These are phyloP conservation scores for Leucoma salicis DNA, from an alignment of 2,888 invertebrate species.

Conservation along the genomic window DNA sequence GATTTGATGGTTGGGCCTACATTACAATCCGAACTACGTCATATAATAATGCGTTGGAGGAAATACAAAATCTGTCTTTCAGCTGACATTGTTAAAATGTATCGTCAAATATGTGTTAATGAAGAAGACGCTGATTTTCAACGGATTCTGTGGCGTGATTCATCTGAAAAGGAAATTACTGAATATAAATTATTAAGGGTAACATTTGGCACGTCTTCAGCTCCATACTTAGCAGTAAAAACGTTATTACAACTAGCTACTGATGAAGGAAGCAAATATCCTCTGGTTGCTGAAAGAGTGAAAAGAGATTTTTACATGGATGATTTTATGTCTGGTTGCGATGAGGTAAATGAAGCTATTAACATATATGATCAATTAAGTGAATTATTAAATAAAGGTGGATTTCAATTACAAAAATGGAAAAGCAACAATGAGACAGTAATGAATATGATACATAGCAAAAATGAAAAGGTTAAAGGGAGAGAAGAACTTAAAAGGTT, in stretches of 20 bases:
- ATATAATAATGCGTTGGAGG: background rate
- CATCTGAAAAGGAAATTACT: background rate
- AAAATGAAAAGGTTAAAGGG: too few relatives aligned
- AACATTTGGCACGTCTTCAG: constrained; percentile 12
- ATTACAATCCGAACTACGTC: constrained; percentile 14
- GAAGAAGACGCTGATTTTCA: constrained; percentile 10
- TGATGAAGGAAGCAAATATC: constrained; percentile 7
- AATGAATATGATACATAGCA: background rate
- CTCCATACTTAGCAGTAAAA: constrained; percentile 7
- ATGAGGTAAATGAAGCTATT: background rate
- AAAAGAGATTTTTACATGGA: constrained; percentile 8
- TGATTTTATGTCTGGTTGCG: constrained; percentile 5
- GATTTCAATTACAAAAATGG: constrained; percentile 14
- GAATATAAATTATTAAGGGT: constrained; percentile 1
- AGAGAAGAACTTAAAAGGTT: constrained; percentile 23
- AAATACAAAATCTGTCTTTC: background rate
- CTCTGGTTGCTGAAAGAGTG: background rate
- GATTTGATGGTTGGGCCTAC: constrained; percentile 16
- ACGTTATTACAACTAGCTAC: constrained; percentile 4
- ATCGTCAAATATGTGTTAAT: constrained; percentile 8
- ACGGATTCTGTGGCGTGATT: constrained; percentile 4
- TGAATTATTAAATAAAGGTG: constrained; percentile 2
- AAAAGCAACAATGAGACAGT: background rate
- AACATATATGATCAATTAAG: constrained; percentile 6
- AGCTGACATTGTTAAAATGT: constrained; percentile 16